phyloP scores from a whole-genome alignment of 2,113 vertebrate genomes.

The Xerus inauris region DNA sequence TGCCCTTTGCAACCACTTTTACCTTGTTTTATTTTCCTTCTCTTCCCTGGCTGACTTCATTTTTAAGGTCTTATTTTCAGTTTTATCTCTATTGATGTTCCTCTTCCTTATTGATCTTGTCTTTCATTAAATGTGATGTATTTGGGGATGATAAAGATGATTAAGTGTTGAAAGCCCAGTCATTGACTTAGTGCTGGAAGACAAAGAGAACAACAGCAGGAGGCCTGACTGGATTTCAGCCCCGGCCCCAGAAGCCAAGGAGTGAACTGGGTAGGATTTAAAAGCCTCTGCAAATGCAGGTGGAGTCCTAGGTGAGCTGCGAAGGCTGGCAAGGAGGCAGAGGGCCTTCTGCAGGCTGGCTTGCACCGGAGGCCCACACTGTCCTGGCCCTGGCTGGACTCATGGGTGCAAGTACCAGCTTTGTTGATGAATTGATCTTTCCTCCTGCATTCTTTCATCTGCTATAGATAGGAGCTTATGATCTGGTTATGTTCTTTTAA shows the following conservation, averaged over 20 bases:
- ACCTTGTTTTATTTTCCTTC: neutral
- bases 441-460: neutral
- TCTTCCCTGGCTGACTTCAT: slow-evolving; percentile 2
- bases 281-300: neutral
- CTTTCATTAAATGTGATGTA: slow-evolving; percentile 65
- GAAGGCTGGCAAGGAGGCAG: too few relatives aligned
- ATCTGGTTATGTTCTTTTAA: neutral
- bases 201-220: slow-evolving; percentile 8
- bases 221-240: slow-evolving; percentile 47
- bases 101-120: slow-evolving; percentile 46
- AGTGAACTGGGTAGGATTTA: neutral
- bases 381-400: neutral
- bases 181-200: slow-evolving; percentile 59
- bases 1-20: slow-evolving; percentile 21
- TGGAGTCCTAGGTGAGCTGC: neutral
- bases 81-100: slow-evolving; percentile 68
- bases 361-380: neutral
- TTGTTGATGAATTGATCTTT: neutral
- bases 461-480: neutral
- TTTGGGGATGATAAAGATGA: slow-evolving; percentile 67
- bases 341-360: rapidly evolving
- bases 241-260: neutral
- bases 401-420: neutral
- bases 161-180: slow-evolving; percentile 58
- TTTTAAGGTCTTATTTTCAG: slow-evolving; percentile 39